Evolutionary conservation across 2,888 invertebrate species (phyloP), one percentile per base, ranked within the genome.

Genomic region (Amiota mariae): DNA sequence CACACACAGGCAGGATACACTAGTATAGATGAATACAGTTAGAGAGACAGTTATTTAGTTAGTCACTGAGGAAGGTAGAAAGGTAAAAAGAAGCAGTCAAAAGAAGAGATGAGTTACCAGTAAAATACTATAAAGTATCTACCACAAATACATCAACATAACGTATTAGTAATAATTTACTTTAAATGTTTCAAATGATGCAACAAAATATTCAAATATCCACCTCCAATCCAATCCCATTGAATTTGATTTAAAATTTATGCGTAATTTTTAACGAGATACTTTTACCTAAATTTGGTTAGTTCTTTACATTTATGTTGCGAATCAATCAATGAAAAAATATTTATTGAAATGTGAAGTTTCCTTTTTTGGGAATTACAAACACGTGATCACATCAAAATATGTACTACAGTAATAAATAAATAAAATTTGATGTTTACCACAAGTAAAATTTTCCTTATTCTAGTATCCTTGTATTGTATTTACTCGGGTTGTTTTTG

Each of bases 241-340:
- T 76, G 72, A 36, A 59, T 71, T 56, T 71, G 57, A 6, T 75
- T 74, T 75, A 77, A 77, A 81, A 84, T 84, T 80, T 76, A 85
- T 81, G 76, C 74, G 72, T 71, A 76, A 70, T 76, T 82, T 84
- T 84, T 73, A 51, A 51, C 12, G 59, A n/a, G 1, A 20, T 59
- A 18, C 18, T 10, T 18, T 15, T 10, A 10, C 9, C 18, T 4
- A 6, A 36, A 36, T 59, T 59, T 79, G 78, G 82, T 82, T 84
- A 82, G 80, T 76, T 77, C 20, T 15, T 76, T 67, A 80, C 15
- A 79, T 85, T 81, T 83, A 82, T 82, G 78, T 78, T 76, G 80
- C 72, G 74, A 83, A 83, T 83, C 82, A 81, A 83, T 83, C 82
- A 83, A 75, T 73, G 76, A 79, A 76, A 36, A 36, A 81, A 84